Base-by-base conservation (phyloP, 2,888 invertebrate species). In the Eugnorisma glareosa region DNA sequence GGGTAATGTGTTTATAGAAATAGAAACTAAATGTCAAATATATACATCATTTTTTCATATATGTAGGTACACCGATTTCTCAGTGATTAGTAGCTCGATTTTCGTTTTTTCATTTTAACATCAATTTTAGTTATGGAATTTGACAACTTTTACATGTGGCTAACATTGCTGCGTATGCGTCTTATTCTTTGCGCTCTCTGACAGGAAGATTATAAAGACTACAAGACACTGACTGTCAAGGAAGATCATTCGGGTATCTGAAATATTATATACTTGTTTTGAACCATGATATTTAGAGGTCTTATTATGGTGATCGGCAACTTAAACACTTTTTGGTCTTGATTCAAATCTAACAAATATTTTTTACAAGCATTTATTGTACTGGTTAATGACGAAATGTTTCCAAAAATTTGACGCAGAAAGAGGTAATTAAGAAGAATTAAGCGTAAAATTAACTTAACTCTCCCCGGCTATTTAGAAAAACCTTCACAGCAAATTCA, bases 401-500 rank as follows among this genome's bases (percentile, higher is more conserved):
- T 24, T 54, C 7, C 3, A 54, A 31, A 73, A 51, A 45, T 63
- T 48, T 48, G 10, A 51, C 13, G 1, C 43, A 67, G 15, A 43
- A 79, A 54, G 31, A 68, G 35, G 35, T 72, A 51, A 71, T 72
- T 67, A 67, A 15, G 7, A 70, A 66, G 11, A 51, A 82, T 75
- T 48, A 51, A 57, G 61, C 82, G 28, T 82, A 64, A 85, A 79
- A 85, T 85, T 73, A 59, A 75, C 73, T 28, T 11, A 40, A 45
- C 24, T 61, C 48, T 48, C 21, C 11, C 4, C 6, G 13, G 61
- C 43, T 81, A 63, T 67, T 73, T 72, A 78, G 59, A 75, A 82
- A 75, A 81, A 59, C 67, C 40, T 78, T 51, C 57, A 63, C 61
- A 59, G 72, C 63, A 54, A 73, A 70, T 81, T 75, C 61, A 43